A percentile compares a stretch with the other conserved stretches of the same genome.
Conservation (phyloP, 2,888 invertebrate genomes). For the Linyphia triangularis region DNA sequence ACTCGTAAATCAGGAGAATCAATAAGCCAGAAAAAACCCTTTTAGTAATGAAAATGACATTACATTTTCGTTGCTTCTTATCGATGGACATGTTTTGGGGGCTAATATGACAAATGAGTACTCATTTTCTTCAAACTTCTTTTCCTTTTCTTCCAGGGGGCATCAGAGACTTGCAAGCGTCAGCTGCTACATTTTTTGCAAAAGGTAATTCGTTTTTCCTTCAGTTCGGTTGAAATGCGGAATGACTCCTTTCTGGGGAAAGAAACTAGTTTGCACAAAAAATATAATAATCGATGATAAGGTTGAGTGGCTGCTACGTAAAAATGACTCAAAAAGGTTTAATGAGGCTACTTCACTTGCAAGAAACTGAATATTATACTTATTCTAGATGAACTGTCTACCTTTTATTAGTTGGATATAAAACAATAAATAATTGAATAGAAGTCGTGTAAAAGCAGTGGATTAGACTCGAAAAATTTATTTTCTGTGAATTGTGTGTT, state of each 20-base stretch:
- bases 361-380: background rate
- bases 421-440: too few species aligned
- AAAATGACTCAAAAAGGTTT: conserved; percentile 9
- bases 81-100: conserved; percentile 30
- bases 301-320: background rate
- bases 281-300: conserved; percentile 5
- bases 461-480: too few species aligned
- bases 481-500: too few species aligned
- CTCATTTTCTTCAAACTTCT: conserved; percentile 39
- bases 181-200: background rate
- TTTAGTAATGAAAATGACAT: conserved; percentile 52
- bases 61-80: conserved; percentile 17
- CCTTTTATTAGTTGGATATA: too few species aligned
- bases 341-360: conserved; percentile 22
- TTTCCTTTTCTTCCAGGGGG: background rate
- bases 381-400: too few species aligned
- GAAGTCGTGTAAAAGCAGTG: too few species aligned
- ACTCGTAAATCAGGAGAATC: conserved; percentile 31
- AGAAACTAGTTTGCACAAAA: background rate
- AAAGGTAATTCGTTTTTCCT: conserved; percentile 26
- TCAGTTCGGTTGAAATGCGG: conserved; percentile 7
- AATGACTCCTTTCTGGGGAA: conserved; percentile 4
- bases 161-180: background rate
- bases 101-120: conserved; percentile 47
- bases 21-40: conserved; percentile 31